These are phyloP conservation scores for Caenorhabditis remanei DNA, from an alignment of 1,140 invertebrate genomes.

Conservation along the genomic window DNA sequence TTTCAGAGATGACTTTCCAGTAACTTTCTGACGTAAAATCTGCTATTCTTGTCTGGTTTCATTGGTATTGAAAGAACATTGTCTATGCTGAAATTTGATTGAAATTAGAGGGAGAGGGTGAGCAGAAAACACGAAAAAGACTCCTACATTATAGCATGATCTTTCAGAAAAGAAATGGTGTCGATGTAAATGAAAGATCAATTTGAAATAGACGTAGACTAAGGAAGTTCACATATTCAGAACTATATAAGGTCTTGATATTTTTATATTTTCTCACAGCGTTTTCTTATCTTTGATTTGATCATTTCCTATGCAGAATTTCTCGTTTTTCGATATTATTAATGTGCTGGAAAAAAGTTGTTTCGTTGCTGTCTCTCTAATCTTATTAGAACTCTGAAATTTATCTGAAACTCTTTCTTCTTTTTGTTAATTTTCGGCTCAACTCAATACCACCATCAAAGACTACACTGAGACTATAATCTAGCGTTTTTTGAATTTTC, in stretches of 20 bases:
- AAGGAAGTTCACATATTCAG: not conserved
- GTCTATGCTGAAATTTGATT: conserved; percentile 9
- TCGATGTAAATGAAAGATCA: not conserved
- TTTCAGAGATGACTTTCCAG: not conserved
- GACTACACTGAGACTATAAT: too few species aligned
- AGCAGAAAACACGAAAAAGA: conserved; percentile 13
- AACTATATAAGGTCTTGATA: not conserved
- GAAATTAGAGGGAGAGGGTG: not conserved
- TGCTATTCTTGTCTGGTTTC: conserved; percentile 14
- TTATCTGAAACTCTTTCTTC: too few species aligned
- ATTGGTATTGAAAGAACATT: not conserved
- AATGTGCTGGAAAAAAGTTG: too few species aligned
- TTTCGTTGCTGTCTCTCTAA: too few species aligned
- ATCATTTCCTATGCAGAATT: too few species aligned
- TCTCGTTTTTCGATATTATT: too few species aligned
- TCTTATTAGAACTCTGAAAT: too few species aligned
- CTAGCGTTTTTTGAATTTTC: too few species aligned
- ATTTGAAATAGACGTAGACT: not conserved
- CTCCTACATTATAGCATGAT: conserved; percentile 18
- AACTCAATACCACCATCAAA: too few species aligned
- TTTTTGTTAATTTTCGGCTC: too few species aligned
- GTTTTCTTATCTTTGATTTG: too few species aligned
- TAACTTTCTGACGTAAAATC: not conserved
- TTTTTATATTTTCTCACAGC: not conserved
- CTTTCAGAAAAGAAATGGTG: conserved; percentile 8